These are phyloP conservation scores for Poeciliopsis occidentalis DNA, from an alignment of 2,113 vertebrate species.

Conservation along the genomic window DNA sequence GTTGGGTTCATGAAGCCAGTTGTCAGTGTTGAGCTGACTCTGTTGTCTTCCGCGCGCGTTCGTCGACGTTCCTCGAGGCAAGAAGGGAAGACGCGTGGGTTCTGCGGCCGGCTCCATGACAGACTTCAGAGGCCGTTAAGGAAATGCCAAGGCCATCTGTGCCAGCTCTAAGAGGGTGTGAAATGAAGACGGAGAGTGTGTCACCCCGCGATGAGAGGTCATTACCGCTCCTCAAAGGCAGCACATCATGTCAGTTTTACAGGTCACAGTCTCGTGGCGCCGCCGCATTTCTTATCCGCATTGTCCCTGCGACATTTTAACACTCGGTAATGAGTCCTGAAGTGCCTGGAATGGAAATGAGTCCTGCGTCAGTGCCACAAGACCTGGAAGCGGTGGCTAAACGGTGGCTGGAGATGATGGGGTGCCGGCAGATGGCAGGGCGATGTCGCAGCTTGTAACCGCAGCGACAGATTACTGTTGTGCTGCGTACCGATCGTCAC, in stretches of 20 bases:
- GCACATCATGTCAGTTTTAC: conserved; percentile 75
- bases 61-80: conserved; percentile 20
- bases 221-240: conserved; percentile 72
- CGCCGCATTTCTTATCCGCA: conserved; percentile 53
- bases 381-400: conserved; percentile 37
- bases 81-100: conserved; percentile 23
- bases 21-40: not conserved
- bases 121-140: conserved; percentile 58
- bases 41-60: not conserved
- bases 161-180: conserved; percentile 71
- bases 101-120: conserved; percentile 32
- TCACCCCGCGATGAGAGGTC: conserved; percentile 66
- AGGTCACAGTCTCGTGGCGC: conserved; percentile 71
- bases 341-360: conserved; percentile 53
- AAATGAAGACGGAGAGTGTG: conserved; percentile 76
- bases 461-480: conserved; percentile 23
- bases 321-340: conserved; percentile 60
- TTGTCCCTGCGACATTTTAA: conserved; percentile 54
- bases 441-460: conserved; percentile 33
- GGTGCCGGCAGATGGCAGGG: conserved; percentile 55
- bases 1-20: not conserved
- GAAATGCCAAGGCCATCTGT: conserved; percentile 74
- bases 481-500: conserved; percentile 25
- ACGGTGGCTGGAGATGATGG: conserved; percentile 37
- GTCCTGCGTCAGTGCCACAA: conserved; percentile 13